A percentile compares a stretch with the other conserved stretches of the same genome.
Conservation (phyloP, 2,797 vertebrate species). For the Hippoglossus hippoglossus region DNA sequence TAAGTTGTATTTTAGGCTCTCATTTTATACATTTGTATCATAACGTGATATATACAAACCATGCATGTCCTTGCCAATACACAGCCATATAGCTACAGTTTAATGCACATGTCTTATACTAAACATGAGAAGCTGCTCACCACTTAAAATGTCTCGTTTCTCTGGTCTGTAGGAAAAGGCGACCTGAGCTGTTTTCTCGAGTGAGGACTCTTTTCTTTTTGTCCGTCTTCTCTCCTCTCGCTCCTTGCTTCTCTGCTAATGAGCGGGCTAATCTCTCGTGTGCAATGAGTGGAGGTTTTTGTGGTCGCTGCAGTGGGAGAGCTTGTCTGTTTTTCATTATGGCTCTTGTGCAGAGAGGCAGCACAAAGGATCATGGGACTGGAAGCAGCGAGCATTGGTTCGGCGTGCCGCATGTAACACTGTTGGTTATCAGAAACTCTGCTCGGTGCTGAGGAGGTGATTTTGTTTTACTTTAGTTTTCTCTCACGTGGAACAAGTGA, state of each 20-base stretch:
- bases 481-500: conserved; percentile 17
- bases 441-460: conserved; percentile 11
- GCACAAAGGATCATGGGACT: conserved; percentile 74
- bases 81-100: too few relatives aligned
- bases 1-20: too few relatives aligned
- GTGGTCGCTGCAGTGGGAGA: conserved; percentile 71
- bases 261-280: conserved; percentile 78
- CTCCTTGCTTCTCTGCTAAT: conserved; percentile 74
- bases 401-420: conserved; percentile 39
- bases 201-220: conserved; percentile 47
- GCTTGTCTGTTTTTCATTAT: conserved; percentile 80
- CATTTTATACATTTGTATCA: too few relatives aligned
- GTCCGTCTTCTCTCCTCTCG: conserved; percentile 40
- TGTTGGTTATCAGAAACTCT: conserved; percentile 50
- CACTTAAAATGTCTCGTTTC: conserved; percentile 22
- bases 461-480: conserved; percentile 22
- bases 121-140: conserved; percentile 38
- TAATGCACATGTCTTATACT: too few relatives aligned
- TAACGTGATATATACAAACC: too few relatives aligned
- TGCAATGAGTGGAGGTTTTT: conserved; percentile 71
- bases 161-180: conserved; percentile 30
- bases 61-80: too few relatives aligned
- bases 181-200: conserved; percentile 33
- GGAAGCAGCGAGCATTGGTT: conserved; percentile 41
- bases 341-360: conserved; percentile 56